Percentiles rank a stretch among this genome's conserved stretches.
Conservation (phyloP, 1,140 invertebrate species). For the Pseudomyrmex flavicornis region DNA sequence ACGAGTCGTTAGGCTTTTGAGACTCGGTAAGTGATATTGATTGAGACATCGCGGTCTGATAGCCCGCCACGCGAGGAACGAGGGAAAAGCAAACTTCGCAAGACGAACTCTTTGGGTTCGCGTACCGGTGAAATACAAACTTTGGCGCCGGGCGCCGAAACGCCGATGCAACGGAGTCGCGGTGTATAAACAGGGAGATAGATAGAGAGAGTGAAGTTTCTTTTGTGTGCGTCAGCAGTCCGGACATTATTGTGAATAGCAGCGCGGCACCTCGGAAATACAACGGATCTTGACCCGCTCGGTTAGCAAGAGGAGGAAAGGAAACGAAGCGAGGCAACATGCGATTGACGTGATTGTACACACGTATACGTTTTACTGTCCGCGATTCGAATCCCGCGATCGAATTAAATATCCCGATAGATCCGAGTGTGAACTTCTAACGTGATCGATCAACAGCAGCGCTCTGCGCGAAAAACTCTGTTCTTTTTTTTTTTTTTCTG, state of each 20-base stretch:
- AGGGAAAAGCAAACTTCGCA: slow-evolving; percentile 40
- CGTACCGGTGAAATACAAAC: slow-evolving; percentile 25
- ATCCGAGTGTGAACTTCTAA: neutral
- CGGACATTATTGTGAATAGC: neutral
- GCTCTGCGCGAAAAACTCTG: neutral
- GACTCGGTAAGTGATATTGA: slow-evolving; percentile 44
- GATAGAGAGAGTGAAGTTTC: slow-evolving; percentile 12
- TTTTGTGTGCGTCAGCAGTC: slow-evolving; percentile 9
- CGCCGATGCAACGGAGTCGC: neutral
- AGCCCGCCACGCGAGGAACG: neutral
- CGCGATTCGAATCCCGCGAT: neutral
- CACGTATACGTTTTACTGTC: slow-evolving; percentile 3
- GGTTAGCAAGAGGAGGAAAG: neutral
- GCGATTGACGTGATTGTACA: slow-evolving; percentile 26
- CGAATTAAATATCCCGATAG: neutral
- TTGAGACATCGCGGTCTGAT: slow-evolving; percentile 29
- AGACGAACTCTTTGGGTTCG: slow-evolving; percentile 27
- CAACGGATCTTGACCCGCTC: neutral
- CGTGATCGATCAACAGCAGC: neutral
- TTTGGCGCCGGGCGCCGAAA: neutral
- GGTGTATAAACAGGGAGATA: slow-evolving; percentile 11
- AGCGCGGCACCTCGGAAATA: too few relatives aligned
- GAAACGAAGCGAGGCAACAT: neutral
- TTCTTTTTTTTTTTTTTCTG: too few relatives aligned
- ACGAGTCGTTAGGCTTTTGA: slow-evolving; percentile 28